phyloP scores from a whole-genome alignment of 2,113 vertebrate genomes.

The Orcinus orca region DNA sequence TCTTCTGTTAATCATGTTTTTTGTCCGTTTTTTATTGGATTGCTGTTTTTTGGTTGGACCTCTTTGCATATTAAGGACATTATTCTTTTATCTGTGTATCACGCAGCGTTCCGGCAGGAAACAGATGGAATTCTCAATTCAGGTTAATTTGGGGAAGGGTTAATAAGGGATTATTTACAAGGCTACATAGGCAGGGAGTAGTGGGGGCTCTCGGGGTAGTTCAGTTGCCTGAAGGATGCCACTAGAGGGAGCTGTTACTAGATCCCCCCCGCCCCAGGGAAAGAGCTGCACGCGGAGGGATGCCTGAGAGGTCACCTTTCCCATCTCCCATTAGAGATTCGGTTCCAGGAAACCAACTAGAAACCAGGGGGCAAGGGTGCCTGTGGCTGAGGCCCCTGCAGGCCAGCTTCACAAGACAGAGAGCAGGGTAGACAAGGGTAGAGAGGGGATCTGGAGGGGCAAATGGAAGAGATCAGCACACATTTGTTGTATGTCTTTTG shows the following conservation, averaged over 20 bases:
- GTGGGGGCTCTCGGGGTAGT: too few relatives aligned
- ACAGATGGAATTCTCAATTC: not conserved
- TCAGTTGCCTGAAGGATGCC: not conserved
- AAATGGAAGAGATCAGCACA: not conserved
- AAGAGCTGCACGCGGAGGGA: not conserved
- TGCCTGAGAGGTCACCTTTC: not conserved
- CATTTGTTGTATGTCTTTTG: not conserved
- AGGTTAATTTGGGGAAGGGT: not conserved
- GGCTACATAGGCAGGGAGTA: not conserved
- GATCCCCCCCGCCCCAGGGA: not conserved
- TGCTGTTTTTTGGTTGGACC: not conserved
- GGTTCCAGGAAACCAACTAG: not conserved
- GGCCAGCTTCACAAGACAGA: not conserved
- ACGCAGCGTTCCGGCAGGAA: not conserved
- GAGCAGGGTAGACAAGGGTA: not conserved
- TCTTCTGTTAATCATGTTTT: constrained; percentile 2
- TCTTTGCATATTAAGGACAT: not conserved
- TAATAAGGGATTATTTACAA: not conserved
- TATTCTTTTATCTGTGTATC: not conserved
- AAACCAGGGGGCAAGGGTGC: not conserved
- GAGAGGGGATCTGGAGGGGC: not conserved
- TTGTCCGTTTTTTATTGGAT: not conserved
- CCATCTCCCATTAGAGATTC: not conserved
- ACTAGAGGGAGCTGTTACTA: not conserved
- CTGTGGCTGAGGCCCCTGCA: not conserved